These are phyloP conservation scores for Recurvirostra avosetta DNA, from an alignment of 2,113 vertebrate species.

Conservation along the genomic window DNA sequence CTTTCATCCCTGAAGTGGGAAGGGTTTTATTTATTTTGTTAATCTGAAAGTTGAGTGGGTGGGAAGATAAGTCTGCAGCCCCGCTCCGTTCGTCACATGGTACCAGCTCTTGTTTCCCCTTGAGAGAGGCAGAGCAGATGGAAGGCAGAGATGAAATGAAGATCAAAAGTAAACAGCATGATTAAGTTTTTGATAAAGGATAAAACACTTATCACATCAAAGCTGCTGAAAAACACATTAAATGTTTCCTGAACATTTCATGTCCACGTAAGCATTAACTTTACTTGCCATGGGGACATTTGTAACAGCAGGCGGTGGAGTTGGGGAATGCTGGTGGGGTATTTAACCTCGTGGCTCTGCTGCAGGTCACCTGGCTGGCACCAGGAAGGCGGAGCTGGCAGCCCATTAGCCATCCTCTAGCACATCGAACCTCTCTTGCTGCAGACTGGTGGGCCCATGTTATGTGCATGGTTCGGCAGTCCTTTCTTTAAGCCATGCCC, in stretches of 20 bases:
- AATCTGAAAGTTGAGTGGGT: constrained; percentile 43
- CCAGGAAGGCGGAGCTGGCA: not conserved
- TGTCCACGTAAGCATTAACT: not conserved
- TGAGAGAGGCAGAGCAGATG: constrained; percentile 53
- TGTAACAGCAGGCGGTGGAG: not conserved
- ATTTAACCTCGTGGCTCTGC: not conserved
- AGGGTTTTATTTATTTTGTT: constrained; percentile 43
- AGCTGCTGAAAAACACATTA: not conserved
- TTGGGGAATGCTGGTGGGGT: not conserved
- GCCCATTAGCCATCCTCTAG: not conserved
- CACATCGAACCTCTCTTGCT: not conserved
- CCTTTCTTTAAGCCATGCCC: not conserved
- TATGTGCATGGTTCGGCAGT: not conserved
- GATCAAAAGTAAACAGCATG: constrained; percentile 60
- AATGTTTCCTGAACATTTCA: not conserved
- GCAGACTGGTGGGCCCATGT: rapidly evolving
- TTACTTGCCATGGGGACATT: not conserved
- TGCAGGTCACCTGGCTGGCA: not conserved
- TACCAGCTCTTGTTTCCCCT: constrained; percentile 6
- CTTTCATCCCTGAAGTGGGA: constrained; percentile 24
- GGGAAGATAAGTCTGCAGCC: constrained; percentile 22
- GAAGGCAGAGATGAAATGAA: constrained; percentile 56
- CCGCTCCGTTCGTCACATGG: not conserved
- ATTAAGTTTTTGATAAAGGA: constrained; percentile 61
- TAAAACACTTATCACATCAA: constrained; percentile 62